Conservation (phyloP, 2,888 invertebrate species). For the Bombyx huttoni region DNA sequence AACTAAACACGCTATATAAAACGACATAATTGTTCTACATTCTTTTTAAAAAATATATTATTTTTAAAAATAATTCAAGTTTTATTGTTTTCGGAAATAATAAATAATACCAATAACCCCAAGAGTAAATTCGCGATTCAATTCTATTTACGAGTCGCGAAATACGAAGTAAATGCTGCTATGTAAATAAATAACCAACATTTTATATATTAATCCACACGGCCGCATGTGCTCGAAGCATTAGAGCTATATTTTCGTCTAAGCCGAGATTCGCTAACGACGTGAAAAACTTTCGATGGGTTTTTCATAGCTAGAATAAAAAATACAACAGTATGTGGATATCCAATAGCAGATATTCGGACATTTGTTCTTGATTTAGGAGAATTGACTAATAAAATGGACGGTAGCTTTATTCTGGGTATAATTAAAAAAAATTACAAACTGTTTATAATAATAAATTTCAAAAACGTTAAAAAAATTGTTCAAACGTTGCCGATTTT, state of each 20-base stretch:
- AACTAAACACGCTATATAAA: too few relatives aligned
- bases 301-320: constrained; percentile 48
- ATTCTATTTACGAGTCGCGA: too few relatives aligned
- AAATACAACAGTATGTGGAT: constrained; percentile 38
- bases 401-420: not conserved
- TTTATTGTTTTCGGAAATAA: too few relatives aligned
- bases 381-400: constrained; percentile 13
- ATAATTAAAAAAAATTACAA: too few relatives aligned
- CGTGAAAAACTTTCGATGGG: constrained; percentile 55
- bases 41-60: too few relatives aligned
- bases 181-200: not conserved
- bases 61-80: too few relatives aligned
- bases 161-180: too few relatives aligned
- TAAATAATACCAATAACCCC: too few relatives aligned
- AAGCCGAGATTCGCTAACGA: constrained; percentile 46
- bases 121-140: too few relatives aligned
- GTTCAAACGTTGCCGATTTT: not conserved
- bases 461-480: not conserved
- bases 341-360: constrained; percentile 39
- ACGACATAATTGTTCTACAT: too few relatives aligned
- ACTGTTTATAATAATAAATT: not conserved
- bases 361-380: constrained; percentile 17
- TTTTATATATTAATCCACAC: constrained; percentile 11
- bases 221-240: constrained; percentile 20
- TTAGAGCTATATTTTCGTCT: constrained; percentile 24